phyloP scores from a whole-genome alignment of 2,888 invertebrate species.

The Caenorhabditis zanzibari region DNA sequence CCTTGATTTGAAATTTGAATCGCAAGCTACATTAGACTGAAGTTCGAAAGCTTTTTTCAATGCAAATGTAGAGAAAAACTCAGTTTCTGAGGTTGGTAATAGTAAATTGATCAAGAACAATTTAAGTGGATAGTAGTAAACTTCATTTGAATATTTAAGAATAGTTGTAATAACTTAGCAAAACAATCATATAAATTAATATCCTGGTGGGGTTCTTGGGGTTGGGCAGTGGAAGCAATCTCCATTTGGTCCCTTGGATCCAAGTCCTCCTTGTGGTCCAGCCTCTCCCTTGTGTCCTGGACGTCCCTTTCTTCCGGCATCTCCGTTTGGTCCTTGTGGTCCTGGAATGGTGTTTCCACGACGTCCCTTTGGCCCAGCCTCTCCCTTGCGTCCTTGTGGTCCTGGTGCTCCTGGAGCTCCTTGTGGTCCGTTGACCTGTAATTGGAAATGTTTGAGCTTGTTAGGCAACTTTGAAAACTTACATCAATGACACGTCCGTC shows the following conservation, averaged over 20 bases:
- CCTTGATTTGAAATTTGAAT: no score
- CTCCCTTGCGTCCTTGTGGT: conserved; percentile 77
- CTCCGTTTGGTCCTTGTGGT: conserved; percentile 78
- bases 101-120: no score
- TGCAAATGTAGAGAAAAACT: no score
- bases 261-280: conserved; percentile 77
- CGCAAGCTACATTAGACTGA: no score
- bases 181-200: conserved; percentile 65
- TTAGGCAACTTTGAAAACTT: not conserved
- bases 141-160: conserved; percentile 19
- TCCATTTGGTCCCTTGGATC: conserved; percentile 76
- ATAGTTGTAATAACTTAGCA: conserved; percentile 40
- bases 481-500: conserved; percentile 76
- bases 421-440: conserved; percentile 75
- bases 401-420: conserved; percentile 76
- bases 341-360: conserved; percentile 76
- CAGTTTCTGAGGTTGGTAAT: no score
- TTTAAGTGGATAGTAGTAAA: not conserved
- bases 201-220: conserved; percentile 80
- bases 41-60: no score
- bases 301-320: conserved; percentile 75
- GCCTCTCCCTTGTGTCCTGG: conserved; percentile 74
- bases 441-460: not conserved
- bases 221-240: conserved; percentile 81
- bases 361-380: conserved; percentile 77